A percentile compares a stretch with the other conserved stretches of the same genome.
Evolutionary conservation across 2,113 vertebrate species (phyloP).

Genomic region (Mirounga angustirostris): DNA sequence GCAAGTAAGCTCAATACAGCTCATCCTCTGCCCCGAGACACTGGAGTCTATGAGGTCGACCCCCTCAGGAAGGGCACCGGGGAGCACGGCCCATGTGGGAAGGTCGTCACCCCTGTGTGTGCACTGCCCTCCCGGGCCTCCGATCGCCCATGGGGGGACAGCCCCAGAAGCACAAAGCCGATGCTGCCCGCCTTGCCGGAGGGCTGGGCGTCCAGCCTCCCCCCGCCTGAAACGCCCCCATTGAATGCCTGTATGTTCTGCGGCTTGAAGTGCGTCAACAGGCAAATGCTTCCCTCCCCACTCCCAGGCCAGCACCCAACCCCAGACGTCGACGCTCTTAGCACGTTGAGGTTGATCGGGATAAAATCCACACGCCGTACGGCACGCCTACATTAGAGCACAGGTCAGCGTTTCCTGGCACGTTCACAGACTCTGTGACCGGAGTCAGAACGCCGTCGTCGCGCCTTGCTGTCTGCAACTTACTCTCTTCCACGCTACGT

Average conservation of each 20-base stretch:
- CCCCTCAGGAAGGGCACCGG: too few species aligned
- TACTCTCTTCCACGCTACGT: not conserved
- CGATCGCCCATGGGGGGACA: accelerated
- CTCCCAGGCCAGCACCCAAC: not conserved
- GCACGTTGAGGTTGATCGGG: not conserved
- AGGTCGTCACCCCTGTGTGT: accelerated
- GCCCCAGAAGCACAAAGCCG: slow-evolving; percentile 44
- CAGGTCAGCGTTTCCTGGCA: not conserved
- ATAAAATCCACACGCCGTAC: not conserved
- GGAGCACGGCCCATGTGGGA: not conserved
- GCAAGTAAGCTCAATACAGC: not conserved
- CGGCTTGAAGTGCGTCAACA: slow-evolving; percentile 21
- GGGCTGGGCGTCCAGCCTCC: not conserved
- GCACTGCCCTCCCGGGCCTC: not conserved
- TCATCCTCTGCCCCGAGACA: not conserved
- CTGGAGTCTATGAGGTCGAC: not conserved
- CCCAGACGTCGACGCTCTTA: not conserved
- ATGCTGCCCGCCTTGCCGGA: not conserved
- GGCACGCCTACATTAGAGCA: not conserved
- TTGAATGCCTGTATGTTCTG: not conserved
- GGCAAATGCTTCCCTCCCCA: not conserved
- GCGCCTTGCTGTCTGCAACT: not conserved
- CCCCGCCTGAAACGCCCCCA: slow-evolving; percentile 43
- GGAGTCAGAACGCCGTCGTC: not conserved
- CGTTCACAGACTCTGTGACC: not conserved